phyloP scores from a whole-genome alignment of 2,797 vertebrate genomes.

The Lacerta agilis region DNA sequence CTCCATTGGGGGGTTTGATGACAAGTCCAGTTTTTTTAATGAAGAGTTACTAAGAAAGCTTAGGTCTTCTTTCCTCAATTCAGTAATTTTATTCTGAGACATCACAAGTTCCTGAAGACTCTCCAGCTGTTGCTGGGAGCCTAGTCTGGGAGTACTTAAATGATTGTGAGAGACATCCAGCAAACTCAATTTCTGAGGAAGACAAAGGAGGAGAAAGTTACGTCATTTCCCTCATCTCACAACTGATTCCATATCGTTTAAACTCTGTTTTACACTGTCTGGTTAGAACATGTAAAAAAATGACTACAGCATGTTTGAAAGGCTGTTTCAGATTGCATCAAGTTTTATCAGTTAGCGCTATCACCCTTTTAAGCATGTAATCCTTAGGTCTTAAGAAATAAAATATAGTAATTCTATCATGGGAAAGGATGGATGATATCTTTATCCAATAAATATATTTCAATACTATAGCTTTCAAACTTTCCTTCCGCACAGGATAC shows the following conservation, averaged over 20 bases:
- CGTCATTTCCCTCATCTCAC: neutral
- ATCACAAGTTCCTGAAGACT: slow-evolving; percentile 83
- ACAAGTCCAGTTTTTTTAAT: slow-evolving; percentile 85
- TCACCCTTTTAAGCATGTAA: no score
- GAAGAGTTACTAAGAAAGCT: slow-evolving; percentile 83
- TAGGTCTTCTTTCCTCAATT: slow-evolving; percentile 83
- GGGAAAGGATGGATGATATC: neutral
- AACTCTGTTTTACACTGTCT: neutral
- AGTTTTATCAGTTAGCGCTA: neutral
- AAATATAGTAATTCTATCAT: neutral
- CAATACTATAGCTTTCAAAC: neutral
- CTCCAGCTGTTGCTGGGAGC: slow-evolving; percentile 82
- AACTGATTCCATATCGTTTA: neutral
- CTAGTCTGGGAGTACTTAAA: slow-evolving; percentile 83
- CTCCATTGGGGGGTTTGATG: slow-evolving; percentile 82
- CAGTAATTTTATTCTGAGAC: slow-evolving; percentile 79
- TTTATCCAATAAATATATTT: neutral
- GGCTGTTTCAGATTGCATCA: neutral
- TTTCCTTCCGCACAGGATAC: neutral
- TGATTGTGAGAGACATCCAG: slow-evolving; percentile 89
- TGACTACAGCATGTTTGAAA: slow-evolving; percentile 2
- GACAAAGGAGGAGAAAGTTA: slow-evolving; percentile 1
- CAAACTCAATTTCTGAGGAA: slow-evolving; percentile 82
- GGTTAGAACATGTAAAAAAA: slow-evolving; percentile 7
- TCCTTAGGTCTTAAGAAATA: neutral